Evolutionary conservation across 2,888 invertebrate genomes (phyloP).

Genomic region (Chrysotoxum bicinctum): DNA sequence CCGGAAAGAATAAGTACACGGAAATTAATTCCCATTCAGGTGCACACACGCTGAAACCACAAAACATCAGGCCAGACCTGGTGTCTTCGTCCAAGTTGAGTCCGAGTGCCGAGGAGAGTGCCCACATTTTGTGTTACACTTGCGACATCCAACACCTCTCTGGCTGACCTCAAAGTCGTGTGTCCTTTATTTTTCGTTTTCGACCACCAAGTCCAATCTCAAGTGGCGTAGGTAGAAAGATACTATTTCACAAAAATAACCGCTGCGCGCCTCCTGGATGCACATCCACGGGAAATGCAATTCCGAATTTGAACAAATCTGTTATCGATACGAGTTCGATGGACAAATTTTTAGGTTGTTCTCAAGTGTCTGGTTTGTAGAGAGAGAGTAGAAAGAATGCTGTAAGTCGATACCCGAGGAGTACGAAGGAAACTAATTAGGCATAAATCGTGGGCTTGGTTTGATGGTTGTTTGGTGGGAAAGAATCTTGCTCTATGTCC

Average conservation of each 20-base stretch:
- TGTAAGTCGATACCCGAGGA: slow-evolving; percentile 63
- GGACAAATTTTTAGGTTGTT: slow-evolving; percentile 68
- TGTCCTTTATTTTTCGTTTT: slow-evolving; percentile 27
- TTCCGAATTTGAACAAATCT: slow-evolving; percentile 50
- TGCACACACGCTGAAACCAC: slow-evolving; percentile 68
- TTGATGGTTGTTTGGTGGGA: slow-evolving; percentile 64
- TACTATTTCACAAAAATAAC: slow-evolving; percentile 54
- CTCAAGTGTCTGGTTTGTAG: slow-evolving; percentile 56
- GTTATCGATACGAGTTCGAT: slow-evolving; percentile 67
- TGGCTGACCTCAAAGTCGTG: slow-evolving; percentile 47
- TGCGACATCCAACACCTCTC: slow-evolving; percentile 55
- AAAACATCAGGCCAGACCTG: slow-evolving; percentile 70
- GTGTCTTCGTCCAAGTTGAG: slow-evolving; percentile 26
- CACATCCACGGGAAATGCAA: slow-evolving; percentile 60
- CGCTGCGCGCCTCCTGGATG: slow-evolving; percentile 28
- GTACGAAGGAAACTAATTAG: slow-evolving; percentile 70
- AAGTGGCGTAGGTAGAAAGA: slow-evolving; percentile 39
- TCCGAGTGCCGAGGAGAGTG: neutral
- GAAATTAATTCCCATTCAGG: slow-evolving; percentile 39
- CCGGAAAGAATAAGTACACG: slow-evolving; percentile 26
- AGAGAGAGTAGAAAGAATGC: neutral
- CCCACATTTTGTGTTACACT: slow-evolving; percentile 19
- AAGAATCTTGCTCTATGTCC: slow-evolving; percentile 49
- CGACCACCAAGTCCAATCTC: neutral
- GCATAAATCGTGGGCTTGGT: slow-evolving; percentile 61